Conservation (phyloP, 2,113 vertebrate genomes). For the Nipponia nippon region DNA sequence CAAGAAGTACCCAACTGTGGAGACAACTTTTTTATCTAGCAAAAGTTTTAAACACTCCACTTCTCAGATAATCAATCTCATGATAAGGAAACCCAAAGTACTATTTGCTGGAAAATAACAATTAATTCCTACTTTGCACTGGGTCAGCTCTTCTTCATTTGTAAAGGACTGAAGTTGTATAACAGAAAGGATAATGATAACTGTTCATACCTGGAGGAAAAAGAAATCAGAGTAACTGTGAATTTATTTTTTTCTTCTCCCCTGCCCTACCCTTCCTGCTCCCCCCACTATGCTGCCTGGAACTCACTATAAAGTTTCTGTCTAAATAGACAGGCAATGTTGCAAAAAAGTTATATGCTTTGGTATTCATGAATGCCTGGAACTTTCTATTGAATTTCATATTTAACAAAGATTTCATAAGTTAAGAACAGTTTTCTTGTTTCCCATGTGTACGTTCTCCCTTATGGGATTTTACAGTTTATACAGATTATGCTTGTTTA, state of each 20-base stretch:
- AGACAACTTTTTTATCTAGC: background rate
- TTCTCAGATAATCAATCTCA: background rate
- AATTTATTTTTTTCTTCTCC: background rate
- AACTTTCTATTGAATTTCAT: background rate
- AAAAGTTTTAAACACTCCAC: background rate
- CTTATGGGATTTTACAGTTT: background rate
- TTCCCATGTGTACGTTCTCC: background rate
- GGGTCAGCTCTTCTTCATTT: background rate
- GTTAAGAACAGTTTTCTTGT: background rate
- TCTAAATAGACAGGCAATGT: background rate
- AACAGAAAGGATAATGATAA: background rate
- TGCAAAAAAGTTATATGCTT: background rate
- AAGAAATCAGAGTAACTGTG: background rate
- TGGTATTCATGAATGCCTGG: background rate
- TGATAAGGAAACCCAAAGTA: background rate
- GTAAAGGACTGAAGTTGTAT: background rate
- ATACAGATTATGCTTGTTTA: background rate
- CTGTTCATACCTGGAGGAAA: background rate
- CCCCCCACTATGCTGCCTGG: background rate
- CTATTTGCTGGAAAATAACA: background rate
- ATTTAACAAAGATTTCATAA: background rate
- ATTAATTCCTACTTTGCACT: background rate
- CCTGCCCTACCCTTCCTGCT: rapidly evolving
- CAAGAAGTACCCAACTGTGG: background rate
- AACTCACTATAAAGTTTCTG: background rate